Percentiles rank a stretch among this genome's conserved stretches.
Evolutionary conservation across 37 sponge, comb jelly and placozoan genomes (phyloP).

Genomic region (Diacarnus erythraeanus): DNA sequence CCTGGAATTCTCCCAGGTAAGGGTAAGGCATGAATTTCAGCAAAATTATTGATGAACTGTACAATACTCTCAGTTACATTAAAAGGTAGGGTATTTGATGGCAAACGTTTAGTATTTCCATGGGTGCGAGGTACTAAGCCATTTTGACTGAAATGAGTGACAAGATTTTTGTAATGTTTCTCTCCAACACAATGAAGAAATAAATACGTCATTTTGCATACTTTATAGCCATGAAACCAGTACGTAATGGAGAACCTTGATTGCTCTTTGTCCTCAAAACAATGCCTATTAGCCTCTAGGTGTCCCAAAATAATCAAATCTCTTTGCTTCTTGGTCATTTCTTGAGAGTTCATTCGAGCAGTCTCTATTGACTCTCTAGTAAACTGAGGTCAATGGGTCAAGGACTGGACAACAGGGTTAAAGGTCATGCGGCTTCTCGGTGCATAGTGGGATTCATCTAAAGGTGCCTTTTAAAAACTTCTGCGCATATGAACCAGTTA

Average conservation of each 20-base stretch:
- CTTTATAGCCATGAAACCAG: background rate
- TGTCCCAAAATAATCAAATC: background rate
- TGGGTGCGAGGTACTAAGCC: background rate
- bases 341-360: background rate
- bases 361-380: background rate
- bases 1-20: background rate
- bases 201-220: background rate
- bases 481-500: no score
- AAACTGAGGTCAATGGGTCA: no score
- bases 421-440: no score
- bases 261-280: background rate
- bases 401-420: no score
- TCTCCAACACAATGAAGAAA: background rate
- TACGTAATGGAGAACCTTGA: background rate
- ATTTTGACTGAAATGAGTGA: background rate
- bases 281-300: background rate
- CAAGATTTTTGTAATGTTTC: background rate
- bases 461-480: no score
- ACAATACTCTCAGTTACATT: background rate
- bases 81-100: background rate
- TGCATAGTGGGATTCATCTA: no score
- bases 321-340: background rate
- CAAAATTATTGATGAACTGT: background rate
- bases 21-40: background rate
- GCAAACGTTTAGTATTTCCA: no score